Evolutionary conservation across 2,797 vertebrate species (phyloP), one percentile per base, ranked within the genome.

Genomic region (Urosaurus nigricauda): DNA sequence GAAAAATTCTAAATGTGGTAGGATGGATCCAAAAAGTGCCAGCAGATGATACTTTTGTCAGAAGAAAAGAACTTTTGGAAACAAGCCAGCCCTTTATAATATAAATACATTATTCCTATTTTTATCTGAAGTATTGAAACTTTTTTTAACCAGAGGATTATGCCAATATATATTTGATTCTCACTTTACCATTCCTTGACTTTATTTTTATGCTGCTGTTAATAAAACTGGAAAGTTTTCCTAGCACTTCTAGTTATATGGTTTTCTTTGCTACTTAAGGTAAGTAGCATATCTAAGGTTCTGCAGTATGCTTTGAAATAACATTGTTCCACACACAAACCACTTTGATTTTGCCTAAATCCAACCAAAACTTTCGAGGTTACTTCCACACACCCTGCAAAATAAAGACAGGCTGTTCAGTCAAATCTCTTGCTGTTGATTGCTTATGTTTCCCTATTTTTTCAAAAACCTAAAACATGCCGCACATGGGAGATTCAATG

Each of bases 271-370:
- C 68, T 56, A 26, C 12, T n/a, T 6, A 84, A 24, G 24, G 13
- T 32, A 85, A 75, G 37, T 53, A 19, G 53, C 53, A 60, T 60
- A 75, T 29, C 51, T 56, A 40, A 87, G n/a, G 51, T 63, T 82
- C 56, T 82, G 32, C 40, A 75, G 40, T 37, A 43, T 47, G 2
- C 37, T 43, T 85, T 40, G 37, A 74, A 84, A 84, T 56, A 74
- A 53, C 35, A 75, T 43, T 60, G 35, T 43, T 75, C 75, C 35
- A 60, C 37, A 85, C 56, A 75, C 53, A 85, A 29, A 14, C 24
- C 70, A 75, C 63, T 83, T 75, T 75, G 58, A 88, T 75, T 83
- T 63, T 75, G 79, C 32, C 32, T 83, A 75, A 88, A 83, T 51
- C 43, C 47, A 83, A 12, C 40, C 79, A 35, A 74, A 12, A 26